Evolutionary conservation across 2,888 invertebrate genomes (phyloP).

Genomic region (Cataglyphis altisquamis): DNA sequence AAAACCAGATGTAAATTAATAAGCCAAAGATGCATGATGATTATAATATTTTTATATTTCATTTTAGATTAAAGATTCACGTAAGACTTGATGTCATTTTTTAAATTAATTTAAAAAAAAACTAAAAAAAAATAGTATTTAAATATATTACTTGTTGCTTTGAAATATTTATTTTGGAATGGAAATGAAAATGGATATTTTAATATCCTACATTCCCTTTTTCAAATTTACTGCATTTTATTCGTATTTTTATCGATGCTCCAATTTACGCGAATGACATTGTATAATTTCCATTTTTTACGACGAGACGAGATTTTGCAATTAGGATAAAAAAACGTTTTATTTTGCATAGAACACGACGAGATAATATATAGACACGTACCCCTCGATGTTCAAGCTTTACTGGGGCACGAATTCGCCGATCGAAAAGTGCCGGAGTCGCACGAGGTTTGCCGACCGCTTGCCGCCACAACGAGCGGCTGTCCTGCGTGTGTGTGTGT

Average conservation of each 20-base stretch:
- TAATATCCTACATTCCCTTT: neutral
- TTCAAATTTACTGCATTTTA: neutral
- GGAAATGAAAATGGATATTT: neutral
- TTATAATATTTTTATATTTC: neutral
- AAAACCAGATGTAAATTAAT: neutral
- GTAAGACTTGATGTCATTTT: neutral
- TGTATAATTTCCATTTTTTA: neutral
- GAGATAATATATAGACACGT: constrained; percentile 25
- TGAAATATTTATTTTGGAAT: too few species aligned
- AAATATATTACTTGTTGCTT: too few species aligned
- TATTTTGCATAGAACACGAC: constrained; percentile 31
- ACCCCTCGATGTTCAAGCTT: constrained; percentile 30
- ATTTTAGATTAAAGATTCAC: neutral
- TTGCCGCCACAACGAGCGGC: constrained; percentile 16
- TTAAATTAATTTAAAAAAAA: neutral
- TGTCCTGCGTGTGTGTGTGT: neutral
- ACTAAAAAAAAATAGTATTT: too few species aligned
- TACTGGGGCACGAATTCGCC: constrained; percentile 46
- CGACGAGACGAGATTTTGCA: neutral
- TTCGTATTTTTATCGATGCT: neutral
- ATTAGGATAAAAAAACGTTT: neutral
- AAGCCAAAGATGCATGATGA: neutral
- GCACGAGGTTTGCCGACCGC: constrained; percentile 39
- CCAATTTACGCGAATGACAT: neutral
- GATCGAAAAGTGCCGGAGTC: constrained; percentile 51